Evolutionary conservation across 2,113 vertebrate species (phyloP), one percentile per base, ranked within the genome.

Genomic region (Tretioscincus oriximinensis): DNA sequence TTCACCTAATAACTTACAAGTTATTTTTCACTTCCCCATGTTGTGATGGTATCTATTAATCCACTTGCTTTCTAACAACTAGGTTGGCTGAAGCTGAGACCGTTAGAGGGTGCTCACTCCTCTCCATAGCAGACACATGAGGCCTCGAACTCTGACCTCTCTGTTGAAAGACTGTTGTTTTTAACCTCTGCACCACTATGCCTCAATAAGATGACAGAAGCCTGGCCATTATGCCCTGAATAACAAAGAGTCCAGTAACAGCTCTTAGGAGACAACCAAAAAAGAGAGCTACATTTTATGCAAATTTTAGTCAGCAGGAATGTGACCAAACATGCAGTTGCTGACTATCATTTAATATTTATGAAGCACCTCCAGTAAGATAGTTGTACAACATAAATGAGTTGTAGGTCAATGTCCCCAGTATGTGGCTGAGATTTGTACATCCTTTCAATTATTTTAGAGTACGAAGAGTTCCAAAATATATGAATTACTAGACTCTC

Each of bases 331-430:
- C 9, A 11, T 21, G 58, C 51, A 65, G 3, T 75, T 63, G 24
- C 24, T 64, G 22, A 61, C 73, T 9, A 64, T 76, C 58, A 76
- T 76, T 76, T 26, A 45, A 68, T 69, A 70, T 70, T 41, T 70
- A 24, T 45, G 9, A 70, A 35, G 67, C 29, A 69, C 67, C 67
- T 35, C 31, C 16, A 69, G 2, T 69, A 69, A 21, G 67, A 16
- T 35, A 69, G 31, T 21, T 20, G 18, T 35, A 41, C 67, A 69
- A 69, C 35, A 41, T 69, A 69, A 66, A 66, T 66, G 65, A 66
- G 65, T 66, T 66, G 65, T 66, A 66, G 65, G 65, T 29, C 28
- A 66, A 22, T 29, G 29, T n/a, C 35, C 14, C 29, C 67, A 35
- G 35, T 31, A 29, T 31, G 14, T 31, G 66, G 66, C 14, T 35